Conservation (phyloP, 1,140 invertebrate species). For the Hirudo medicinalis region DNA sequence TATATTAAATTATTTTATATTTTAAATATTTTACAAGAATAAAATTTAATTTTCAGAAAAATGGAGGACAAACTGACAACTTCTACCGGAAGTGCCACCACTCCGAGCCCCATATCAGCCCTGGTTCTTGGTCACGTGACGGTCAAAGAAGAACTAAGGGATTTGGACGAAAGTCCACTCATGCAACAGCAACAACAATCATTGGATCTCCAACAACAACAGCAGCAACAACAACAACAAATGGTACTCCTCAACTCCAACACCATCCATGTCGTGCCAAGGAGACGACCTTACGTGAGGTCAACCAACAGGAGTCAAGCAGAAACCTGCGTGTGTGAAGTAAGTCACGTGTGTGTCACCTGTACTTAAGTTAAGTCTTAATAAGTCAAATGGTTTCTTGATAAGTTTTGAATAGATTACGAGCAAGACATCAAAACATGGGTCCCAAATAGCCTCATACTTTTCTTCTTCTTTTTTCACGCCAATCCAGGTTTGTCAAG, state of each 20-base stretch:
- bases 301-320: slow-evolving; percentile 2
- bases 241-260: background rate
- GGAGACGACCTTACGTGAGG: background rate
- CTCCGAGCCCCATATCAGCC: slow-evolving; percentile 3
- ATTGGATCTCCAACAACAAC: background rate
- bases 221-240: slow-evolving; percentile 6
- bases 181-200: background rate
- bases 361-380: no score
- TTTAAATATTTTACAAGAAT: no score
- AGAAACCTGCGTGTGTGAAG: slow-evolving; percentile 2
- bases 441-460: background rate
- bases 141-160: slow-evolving; percentile 5
- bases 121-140: slow-evolving; percentile 5
- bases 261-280: background rate
- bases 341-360: background rate
- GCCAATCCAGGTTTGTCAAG: slow-evolving; percentile 23
- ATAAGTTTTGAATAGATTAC: background rate
- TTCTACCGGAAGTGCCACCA: background rate
- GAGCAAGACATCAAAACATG: no score
- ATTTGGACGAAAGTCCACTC: background rate
- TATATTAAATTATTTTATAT: no score
- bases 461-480: background rate
- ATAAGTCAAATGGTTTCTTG: background rate
- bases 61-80: no score
- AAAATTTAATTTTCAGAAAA: no score